Base-by-base conservation (phyloP, 2,888 invertebrate species). In the Fragum whitleyi region DNA sequence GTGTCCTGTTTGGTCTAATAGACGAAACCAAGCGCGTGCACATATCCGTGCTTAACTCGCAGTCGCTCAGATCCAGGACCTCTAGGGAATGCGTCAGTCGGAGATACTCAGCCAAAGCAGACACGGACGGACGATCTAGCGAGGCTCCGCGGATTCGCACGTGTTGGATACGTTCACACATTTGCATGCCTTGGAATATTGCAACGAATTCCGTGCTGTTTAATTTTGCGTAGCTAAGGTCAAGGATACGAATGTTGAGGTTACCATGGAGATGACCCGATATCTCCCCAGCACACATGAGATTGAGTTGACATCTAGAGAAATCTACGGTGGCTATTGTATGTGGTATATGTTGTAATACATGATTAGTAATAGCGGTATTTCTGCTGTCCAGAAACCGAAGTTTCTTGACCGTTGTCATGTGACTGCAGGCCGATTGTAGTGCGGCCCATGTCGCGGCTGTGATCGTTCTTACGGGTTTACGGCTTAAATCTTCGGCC, bases 91-190 rank as follows among this genome's bases (percentile, higher is more conserved):
- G 88, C 28, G 88, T 88, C 39, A 90, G 81, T 21, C 79, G 77
- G 26, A 90, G 77, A 61, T 86, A 89, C 74, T 90, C 89, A 7
- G 86, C 77, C 16, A 91, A 79, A 14, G 88, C 90, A 7, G 87
- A 83, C 11, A 90, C 84, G 26, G 89, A 90, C 7, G 81, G 80
- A 11, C 88, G 75, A 68, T 91, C 99, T 85, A 99, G 95, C 86
- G 98, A 98, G 95, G 98, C 98, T 95, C 99, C 99, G 2, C 99
- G 98, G 84, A 99, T 94, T 94, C 98, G 98, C 78, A 99, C 94
- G 93, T 98, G 98, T 1, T 77, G 61, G n/a, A 92, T 86, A 0
- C 90, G 84, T 16, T 82, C 81, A 65, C 89, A 90, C 61, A 89
- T 83, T 55, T 90, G 90, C 61, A 92, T 81, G 0, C 92, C 91